Conservation (phyloP, 1,140 invertebrate species). For the Drosophila mayri region DNA sequence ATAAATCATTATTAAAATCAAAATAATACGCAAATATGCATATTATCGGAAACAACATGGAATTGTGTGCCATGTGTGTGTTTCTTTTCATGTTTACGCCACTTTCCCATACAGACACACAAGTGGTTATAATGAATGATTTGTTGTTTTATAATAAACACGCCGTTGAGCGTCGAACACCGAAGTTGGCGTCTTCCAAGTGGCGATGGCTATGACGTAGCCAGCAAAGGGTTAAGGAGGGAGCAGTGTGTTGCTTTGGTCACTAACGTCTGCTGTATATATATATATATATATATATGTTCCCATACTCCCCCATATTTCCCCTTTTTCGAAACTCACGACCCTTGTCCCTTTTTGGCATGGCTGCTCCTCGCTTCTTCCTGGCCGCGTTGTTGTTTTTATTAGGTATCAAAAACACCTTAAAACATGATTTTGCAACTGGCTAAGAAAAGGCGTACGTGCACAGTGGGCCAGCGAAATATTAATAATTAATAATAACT, state of each 20-base stretch:
- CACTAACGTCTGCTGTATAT: conserved; percentile 27
- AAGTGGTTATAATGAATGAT: conserved; percentile 84
- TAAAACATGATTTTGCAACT: conserved; percentile 83
- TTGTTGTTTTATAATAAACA: conserved; percentile 84
- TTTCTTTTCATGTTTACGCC: conserved; percentile 81
- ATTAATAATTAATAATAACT: conserved; percentile 27
- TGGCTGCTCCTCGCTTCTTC: conserved; percentile 53
- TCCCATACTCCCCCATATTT: conserved; percentile 27
- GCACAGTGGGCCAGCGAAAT: conserved; percentile 54
- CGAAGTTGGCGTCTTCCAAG: conserved; percentile 53
- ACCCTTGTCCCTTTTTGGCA: conserved; percentile 58
- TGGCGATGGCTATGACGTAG: conserved; percentile 67
- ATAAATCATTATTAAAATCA: conserved; percentile 85
- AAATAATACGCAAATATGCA: conserved; percentile 84
- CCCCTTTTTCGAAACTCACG: conserved; percentile 18
- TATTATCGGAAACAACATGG: conserved; percentile 67
- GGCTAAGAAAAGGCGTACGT: conserved; percentile 50
- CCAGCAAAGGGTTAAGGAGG: conserved; percentile 42
- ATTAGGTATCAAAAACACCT: conserved; percentile 84
- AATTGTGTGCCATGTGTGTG: conserved; percentile 28
- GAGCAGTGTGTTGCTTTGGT: conserved; percentile 21
- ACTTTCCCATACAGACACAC: conserved; percentile 78
- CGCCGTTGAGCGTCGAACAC: conserved; percentile 56
- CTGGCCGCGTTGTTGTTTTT: conserved; percentile 75
- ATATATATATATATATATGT: neutral